Evolutionary conservation across 2,113 vertebrate genomes (phyloP).

Genomic region (Tetrax tetrax): DNA sequence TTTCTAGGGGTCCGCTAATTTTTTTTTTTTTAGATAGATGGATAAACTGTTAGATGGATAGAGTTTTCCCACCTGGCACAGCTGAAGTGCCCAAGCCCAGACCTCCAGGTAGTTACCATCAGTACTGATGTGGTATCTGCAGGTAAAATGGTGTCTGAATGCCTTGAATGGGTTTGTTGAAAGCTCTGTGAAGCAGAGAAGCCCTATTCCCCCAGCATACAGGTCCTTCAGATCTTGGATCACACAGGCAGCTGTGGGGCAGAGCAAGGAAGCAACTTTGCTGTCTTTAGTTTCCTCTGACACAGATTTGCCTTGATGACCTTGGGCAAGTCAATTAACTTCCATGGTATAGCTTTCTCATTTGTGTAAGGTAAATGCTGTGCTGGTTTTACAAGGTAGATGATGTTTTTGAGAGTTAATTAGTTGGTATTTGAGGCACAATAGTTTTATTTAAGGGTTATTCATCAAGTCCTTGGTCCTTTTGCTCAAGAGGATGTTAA

Average conservation of each 20-base stretch:
- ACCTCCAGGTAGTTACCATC: neutral
- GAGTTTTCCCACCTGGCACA: rapidly evolving
- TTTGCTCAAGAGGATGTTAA: neutral
- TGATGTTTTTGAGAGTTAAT: neutral
- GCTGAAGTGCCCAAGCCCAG: neutral
- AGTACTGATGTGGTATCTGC: neutral
- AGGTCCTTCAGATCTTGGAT: neutral
- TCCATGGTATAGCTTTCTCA: neutral
- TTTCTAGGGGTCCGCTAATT: neutral
- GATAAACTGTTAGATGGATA: neutral
- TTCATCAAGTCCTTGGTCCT: neutral
- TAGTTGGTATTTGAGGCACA: neutral
- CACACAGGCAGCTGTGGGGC: neutral
- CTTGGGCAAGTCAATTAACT: neutral
- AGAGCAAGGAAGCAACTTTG: neutral
- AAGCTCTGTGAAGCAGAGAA: neutral
- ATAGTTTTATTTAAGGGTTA: neutral
- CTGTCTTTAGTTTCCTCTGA: neutral
- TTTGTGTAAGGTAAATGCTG: neutral
- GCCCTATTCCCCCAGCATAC: neutral
- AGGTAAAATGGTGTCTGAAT: neutral
- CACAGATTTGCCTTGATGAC: neutral
- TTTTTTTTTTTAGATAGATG: neutral
- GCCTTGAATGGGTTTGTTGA: neutral
- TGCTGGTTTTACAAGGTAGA: neutral